Evolutionary conservation across 2,797 vertebrate species (phyloP).

Genomic region (Morus bassanus): DNA sequence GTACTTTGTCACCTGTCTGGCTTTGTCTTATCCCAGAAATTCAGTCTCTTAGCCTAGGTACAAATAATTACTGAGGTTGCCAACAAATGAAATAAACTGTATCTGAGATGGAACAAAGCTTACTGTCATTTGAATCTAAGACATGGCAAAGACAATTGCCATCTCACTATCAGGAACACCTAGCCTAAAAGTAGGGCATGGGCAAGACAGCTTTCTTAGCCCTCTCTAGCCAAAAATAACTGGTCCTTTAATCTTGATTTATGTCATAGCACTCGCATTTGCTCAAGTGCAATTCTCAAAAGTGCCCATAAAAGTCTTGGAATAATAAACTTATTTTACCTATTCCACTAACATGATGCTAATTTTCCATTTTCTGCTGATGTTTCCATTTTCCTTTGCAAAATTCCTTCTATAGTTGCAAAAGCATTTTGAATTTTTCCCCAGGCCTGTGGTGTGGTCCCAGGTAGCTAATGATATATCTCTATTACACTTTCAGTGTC

Average conservation of each 20-base stretch:
- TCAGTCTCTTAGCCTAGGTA: background rate
- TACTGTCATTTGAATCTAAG: background rate
- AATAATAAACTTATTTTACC: background rate
- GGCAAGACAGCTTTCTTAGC: background rate
- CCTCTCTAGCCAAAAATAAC: background rate
- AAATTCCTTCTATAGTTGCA: background rate
- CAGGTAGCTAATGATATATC: background rate
- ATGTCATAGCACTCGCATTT: background rate
- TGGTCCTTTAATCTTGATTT: fast-evolving
- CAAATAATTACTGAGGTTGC: background rate
- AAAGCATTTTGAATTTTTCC: background rate
- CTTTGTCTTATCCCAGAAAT: background rate
- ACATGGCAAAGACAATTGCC: background rate
- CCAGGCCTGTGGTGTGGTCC: background rate
- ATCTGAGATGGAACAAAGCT: background rate
- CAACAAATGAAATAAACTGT: background rate
- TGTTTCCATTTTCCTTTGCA: background rate
- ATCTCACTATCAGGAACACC: background rate
- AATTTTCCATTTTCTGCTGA: background rate
- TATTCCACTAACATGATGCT: background rate
- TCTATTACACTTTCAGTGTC: background rate
- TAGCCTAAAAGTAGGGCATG: background rate
- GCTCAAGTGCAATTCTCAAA: background rate
- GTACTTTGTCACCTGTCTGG: background rate
- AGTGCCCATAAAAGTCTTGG: background rate